These are phyloP conservation scores for Nothura maculosa DNA, from an alignment of 2,797 vertebrate genomes.

Conservation along the genomic window DNA sequence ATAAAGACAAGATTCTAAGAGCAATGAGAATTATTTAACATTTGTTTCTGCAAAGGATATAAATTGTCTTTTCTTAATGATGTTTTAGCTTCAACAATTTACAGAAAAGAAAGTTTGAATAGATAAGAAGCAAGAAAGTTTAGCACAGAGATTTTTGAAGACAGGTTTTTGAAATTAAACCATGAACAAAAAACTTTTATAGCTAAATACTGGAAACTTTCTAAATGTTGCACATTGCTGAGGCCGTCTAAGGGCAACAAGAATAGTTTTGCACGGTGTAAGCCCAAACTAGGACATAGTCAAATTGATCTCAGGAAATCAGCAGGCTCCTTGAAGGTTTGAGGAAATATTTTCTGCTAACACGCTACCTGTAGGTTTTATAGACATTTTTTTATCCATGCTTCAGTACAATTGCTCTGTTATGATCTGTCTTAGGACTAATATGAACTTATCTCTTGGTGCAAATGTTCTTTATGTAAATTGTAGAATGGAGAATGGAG, in stretches of 20 bases:
- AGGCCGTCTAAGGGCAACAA: not conserved
- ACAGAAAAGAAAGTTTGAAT: not conserved
- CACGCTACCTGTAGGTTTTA: not conserved
- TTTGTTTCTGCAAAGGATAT: conserved; percentile 59
- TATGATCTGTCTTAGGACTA: conserved; percentile 14
- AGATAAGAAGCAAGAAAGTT: conserved; percentile 23
- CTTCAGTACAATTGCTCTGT: conserved; percentile 31
- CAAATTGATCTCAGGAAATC: conserved; percentile 13
- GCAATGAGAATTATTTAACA: conserved; percentile 53
- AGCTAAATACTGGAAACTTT: not conserved
- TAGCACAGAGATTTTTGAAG: conserved; percentile 39
- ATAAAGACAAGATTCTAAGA: conserved; percentile 46
- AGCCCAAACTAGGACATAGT: not conserved
- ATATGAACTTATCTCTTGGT: conserved; percentile 24
- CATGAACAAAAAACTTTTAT: not conserved
- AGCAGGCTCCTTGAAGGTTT: conserved; percentile 20
- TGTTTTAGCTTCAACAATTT: conserved; percentile 54
- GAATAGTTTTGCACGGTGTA: not conserved
- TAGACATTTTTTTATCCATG: conserved; percentile 28
- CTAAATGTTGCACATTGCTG: not conserved
- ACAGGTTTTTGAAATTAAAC: conserved; percentile 38
- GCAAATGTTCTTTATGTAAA: conserved; percentile 55
- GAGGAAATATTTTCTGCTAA: conserved; percentile 15
- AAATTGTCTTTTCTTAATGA: conserved; percentile 57
- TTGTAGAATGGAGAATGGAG: conserved; percentile 1